A percentile compares a stretch with the other conserved stretches of the same genome.
Evolutionary conservation across 37 sponge, comb jelly and placozoan species (phyloP).

Genomic region (Aphrocallistes beatrix): DNA sequence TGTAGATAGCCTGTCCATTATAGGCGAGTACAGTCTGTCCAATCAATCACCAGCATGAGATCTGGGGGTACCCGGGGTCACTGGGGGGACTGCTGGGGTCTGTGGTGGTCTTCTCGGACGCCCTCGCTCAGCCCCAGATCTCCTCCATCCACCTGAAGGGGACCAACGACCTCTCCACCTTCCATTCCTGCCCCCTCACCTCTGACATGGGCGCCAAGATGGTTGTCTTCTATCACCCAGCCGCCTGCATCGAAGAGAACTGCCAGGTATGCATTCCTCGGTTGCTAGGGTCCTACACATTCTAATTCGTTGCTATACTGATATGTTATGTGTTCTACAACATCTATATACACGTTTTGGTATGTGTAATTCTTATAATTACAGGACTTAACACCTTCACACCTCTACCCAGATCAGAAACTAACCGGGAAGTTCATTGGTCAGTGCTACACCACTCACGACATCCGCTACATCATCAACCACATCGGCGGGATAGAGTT

Average conservation of each 20-base stretch:
- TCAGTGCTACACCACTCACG: background rate
- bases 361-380: background rate
- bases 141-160: background rate
- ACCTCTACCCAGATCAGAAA: background rate
- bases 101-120: background rate
- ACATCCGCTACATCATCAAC: background rate
- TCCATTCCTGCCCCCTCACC: background rate
- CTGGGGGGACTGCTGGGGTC: background rate
- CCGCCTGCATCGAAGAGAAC: background rate
- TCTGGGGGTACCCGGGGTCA: background rate
- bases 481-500: slow-evolving; percentile 73
- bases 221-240: slow-evolving; percentile 19
- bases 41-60: slow-evolving; percentile 7
- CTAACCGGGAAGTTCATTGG: background rate
- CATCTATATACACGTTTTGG: background rate
- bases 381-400: background rate
- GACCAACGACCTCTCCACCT: background rate
- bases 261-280: background rate
- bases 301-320: background rate
- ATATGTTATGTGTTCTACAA: background rate
- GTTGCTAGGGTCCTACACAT: too few relatives aligned
- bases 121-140: background rate
- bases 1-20: background rate
- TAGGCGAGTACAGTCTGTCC: background rate
- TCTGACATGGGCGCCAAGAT: background rate